Conservation (phyloP, 2,888 invertebrate genomes). For the Microplitis deprimator region DNA sequence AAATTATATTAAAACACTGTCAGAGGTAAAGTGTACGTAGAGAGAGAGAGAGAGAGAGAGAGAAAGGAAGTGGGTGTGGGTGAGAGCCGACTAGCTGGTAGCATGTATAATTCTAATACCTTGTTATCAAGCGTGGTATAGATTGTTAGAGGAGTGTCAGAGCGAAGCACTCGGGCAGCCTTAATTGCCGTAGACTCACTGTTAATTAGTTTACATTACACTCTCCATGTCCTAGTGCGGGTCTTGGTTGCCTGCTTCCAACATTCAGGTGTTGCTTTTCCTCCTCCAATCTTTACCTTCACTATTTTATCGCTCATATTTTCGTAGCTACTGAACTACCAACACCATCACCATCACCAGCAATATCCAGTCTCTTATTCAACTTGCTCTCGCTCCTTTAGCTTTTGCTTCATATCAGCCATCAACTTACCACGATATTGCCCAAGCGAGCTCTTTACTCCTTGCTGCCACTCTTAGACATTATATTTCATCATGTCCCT, state of each 20-base stretch:
- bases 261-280: conserved; percentile 51
- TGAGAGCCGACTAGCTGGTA: neutral
- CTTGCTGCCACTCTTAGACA: conserved; percentile 32
- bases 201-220: conserved; percentile 71
- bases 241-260: conserved; percentile 50
- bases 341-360: neutral
- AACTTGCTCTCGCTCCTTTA: neutral
- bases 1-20: conserved; percentile 32
- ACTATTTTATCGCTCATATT: neutral
- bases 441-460: conserved; percentile 34
- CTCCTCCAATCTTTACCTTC: conserved; percentile 33
- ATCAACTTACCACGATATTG: conserved; percentile 21
- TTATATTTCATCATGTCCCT: conserved; percentile 28
- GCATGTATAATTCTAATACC: conserved; percentile 47
- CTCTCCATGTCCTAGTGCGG: conserved; percentile 60
- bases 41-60: neutral
- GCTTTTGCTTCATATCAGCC: conserved; percentile 21
- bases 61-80: neutral
- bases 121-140: conserved; percentile 53
- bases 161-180: conserved; percentile 66
- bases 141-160: conserved; percentile 64
- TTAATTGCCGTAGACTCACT: conserved; percentile 69
- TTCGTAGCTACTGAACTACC: neutral
- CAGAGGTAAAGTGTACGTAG: conserved; percentile 19
- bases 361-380: conserved; percentile 44